phyloP scores from a whole-genome alignment of 1,140 invertebrate species.

The Sycophila sp. region DNA sequence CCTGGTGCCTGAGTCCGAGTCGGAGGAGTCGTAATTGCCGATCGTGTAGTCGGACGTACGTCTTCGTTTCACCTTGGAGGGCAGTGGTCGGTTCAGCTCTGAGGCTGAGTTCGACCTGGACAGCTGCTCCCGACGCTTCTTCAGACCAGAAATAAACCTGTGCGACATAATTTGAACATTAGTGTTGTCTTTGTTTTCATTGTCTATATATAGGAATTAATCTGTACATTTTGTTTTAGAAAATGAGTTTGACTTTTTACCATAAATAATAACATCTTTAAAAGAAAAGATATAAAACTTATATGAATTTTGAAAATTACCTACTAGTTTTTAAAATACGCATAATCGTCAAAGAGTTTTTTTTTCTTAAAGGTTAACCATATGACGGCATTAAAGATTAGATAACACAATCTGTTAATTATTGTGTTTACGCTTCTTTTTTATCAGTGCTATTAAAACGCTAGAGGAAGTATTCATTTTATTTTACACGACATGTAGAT shows the following conservation, averaged over 20 bases:
- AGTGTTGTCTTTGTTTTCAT: not conserved
- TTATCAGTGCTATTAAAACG: not conserved
- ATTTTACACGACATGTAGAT: too few relatives aligned
- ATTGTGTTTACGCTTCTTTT: not conserved
- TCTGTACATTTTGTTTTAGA: too few relatives aligned
- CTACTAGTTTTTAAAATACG: too few relatives aligned
- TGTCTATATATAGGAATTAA: too few relatives aligned
- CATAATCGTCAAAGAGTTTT: too few relatives aligned
- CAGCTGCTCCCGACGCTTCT: slow-evolving; percentile 46
- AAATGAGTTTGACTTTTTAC: too few relatives aligned
- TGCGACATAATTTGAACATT: not conserved
- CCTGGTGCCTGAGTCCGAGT: slow-evolving; percentile 10
- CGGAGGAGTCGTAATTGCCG: slow-evolving; percentile 5
- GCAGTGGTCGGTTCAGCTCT: slow-evolving; percentile 31
- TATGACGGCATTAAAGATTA: not conserved
- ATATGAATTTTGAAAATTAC: too few relatives aligned
- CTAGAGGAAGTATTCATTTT: too few relatives aligned
- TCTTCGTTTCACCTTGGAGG: slow-evolving; percentile 47
- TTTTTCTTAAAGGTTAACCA: not conserved
- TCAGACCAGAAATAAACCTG: slow-evolving; percentile 47
- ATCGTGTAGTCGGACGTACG: slow-evolving; percentile 46
- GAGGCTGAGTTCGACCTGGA: slow-evolving; percentile 47
- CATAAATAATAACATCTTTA: too few relatives aligned
- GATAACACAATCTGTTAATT: slow-evolving; percentile 13
- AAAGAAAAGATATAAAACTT: too few relatives aligned